Evolutionary conservation across 2,888 invertebrate genomes (phyloP).

Genomic region (Chrysolina haemoptera): DNA sequence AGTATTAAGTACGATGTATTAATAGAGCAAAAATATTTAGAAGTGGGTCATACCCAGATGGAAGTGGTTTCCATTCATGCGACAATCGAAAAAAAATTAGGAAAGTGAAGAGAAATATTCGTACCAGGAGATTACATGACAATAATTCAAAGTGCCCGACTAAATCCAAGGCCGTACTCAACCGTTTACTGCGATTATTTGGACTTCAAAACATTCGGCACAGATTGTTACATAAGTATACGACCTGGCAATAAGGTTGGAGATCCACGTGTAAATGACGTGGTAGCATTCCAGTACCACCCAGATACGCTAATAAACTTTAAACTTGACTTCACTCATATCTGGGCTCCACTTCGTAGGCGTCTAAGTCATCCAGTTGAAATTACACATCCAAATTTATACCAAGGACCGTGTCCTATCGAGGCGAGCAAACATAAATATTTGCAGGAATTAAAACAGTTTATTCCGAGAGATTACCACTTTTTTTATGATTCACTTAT

Average conservation of each 20-base stretch:
- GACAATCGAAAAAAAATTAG: neutral
- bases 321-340: neutral
- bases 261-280: slow-evolving; percentile 3
- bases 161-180: slow-evolving; percentile 1
- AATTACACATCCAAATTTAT: slow-evolving; percentile 2
- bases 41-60: neutral
- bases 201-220: neutral
- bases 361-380: slow-evolving; percentile 3
- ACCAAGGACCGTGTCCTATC: slow-evolving; percentile 2
- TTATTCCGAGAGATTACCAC: slow-evolving; percentile 9
- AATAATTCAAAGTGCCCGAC: slow-evolving; percentile 6
- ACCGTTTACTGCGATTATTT: slow-evolving; percentile 1
- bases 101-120: neutral
- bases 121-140: slow-evolving; percentile 4
- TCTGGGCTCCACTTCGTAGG: slow-evolving; percentile 8
- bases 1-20: neutral
- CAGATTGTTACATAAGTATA: neutral
- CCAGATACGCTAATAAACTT: neutral
- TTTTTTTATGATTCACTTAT: neutral
- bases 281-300: slow-evolving; percentile 1
- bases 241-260: neutral
- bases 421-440: slow-evolving; percentile 8
- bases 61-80: neutral
- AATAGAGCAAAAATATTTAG: neutral
- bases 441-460: slow-evolving; percentile 11